Base-by-base conservation (phyloP, 2,888 invertebrate species). In the Dasypogon diadema region DNA sequence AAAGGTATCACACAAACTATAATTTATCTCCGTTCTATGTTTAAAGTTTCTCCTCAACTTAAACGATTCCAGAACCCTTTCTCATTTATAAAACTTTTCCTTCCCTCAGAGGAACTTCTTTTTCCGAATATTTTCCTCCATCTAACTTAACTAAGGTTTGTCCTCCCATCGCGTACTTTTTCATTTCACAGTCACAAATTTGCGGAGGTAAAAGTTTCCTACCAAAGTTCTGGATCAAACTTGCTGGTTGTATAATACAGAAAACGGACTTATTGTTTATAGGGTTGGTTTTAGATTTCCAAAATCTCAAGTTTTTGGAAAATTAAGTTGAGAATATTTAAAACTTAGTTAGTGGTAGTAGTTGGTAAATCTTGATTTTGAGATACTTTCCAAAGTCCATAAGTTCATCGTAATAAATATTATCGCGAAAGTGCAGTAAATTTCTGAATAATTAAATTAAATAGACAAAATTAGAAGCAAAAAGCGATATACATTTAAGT, bases 1-100 rank as follows among this genome's bases (percentile, higher is more conserved):
- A 80, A 80, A 80, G 80, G 80, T 80, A 80, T 80, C 80, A 80
- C 80, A 79, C 80, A 80, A 80, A 79, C 80, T 80, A 79, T 80
- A 80, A 80, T 80, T 80, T 80, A 80, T 80, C 77, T 79, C 78
- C 77, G 76, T 79, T 79, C 79, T 78, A 79, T 79, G 79, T 80
- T 80, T 80, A 80, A 80, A 80, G 80, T 80, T 80, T 80, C 79
- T 78, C 79, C 68, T 77, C 76, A 78, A 77, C 79, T 80, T 80
- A 80, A 80, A 80, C 79, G 80, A 77, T 80, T 79, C 77, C 77
- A 74, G 42, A 78, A 78, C 78, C 77, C 78, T 79, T 79, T 79
- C 79, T 79, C 79, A 79, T 79, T 79, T 80, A 70, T 24, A 79
- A 80, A 80, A 80, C 76, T 80, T 80, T 80, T 80, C 79, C 79